Evolutionary conservation across 2,888 invertebrate genomes (phyloP).

Genomic region (Platycnemis pennipes): DNA sequence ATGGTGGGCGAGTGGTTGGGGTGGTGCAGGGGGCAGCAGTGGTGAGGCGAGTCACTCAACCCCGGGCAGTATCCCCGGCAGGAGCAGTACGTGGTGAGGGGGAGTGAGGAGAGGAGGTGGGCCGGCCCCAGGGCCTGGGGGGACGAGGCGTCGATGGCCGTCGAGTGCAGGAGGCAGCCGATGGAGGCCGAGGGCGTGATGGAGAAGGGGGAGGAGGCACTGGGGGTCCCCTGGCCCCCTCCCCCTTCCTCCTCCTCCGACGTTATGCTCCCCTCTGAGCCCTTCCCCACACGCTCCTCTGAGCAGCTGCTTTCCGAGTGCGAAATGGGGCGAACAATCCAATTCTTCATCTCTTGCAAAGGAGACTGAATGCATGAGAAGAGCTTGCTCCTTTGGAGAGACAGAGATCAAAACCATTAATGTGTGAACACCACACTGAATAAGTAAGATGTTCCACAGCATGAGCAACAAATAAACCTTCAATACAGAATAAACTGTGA

Average conservation of each 20-base stretch:
- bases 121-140: constrained; percentile 14
- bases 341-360: constrained; percentile 81
- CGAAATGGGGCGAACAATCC: constrained; percentile 79
- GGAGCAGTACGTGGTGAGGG: constrained; percentile 68
- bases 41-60: not conserved
- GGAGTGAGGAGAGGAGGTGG: constrained; percentile 69
- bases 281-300: constrained; percentile 47
- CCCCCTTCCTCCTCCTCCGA: constrained; percentile 50
- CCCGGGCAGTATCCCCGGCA: constrained; percentile 29
- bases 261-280: not conserved
- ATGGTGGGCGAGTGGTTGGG: constrained; percentile 77
- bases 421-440: too few relatives aligned
- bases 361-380: constrained; percentile 83
- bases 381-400: constrained; percentile 77
- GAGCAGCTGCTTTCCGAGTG: constrained; percentile 69
- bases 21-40: constrained; percentile 73
- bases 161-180: constrained; percentile 76
- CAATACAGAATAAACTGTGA: too few relatives aligned
- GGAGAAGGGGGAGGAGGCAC: constrained; percentile 72
- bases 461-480: too few relatives aligned
- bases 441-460: too few relatives aligned
- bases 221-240: constrained; percentile 69
- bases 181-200: constrained; percentile 75
- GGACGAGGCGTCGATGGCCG: constrained; percentile 70
- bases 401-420: constrained; percentile 22